Evolutionary conservation across 1,140 invertebrate species (phyloP), one percentile per base, ranked within the genome.

Genomic region (Bombyx mandarina): DNA sequence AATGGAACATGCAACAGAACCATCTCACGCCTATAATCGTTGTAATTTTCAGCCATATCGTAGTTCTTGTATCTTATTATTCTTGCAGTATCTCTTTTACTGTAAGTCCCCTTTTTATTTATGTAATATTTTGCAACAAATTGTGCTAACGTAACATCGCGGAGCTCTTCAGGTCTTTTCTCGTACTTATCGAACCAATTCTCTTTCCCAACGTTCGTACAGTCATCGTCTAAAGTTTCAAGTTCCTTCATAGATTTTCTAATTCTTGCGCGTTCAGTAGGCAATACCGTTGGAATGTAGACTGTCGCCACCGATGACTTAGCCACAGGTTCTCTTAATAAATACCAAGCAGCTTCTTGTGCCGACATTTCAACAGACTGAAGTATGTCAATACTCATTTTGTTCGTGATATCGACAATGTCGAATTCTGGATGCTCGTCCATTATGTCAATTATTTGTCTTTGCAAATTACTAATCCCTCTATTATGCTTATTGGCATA

Each of bases 11-110:
- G 67, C 18, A 79, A 54, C 2, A 60, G 49, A 35, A 81, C 71
- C 71, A 75, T 76, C 56, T 84, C 77, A 8, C 76, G 58, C 54
- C 62, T 73, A 60, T 77, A 79, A 35, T 79, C 69, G 45, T 68
- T 65, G 43, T 63, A 61, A 60, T 77, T 63, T 10, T 66, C 18
- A 55, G 56, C 66, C 43, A 75, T 71, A 53, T 77, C 67, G 54
- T 78, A 79, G 55, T 77, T 76, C 8, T 65, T 8, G 51, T 63
- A 59, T 18, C 61, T 22, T 49, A 59, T 63, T 35, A 59, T 45
- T 56, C 45, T 56, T 18, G 57, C 6, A 7, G 5, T 12, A 35
- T 59, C 43, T 50, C 54, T 48, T 57, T 18, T 49, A 10, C 6
- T 2, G 22, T 61, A 61, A 9, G 8, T 18, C 5, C 59, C 57